These are phyloP conservation scores for Thysanoteuthis rhombus DNA, from an alignment of 2,888 invertebrate species.

Conservation along the genomic window DNA sequence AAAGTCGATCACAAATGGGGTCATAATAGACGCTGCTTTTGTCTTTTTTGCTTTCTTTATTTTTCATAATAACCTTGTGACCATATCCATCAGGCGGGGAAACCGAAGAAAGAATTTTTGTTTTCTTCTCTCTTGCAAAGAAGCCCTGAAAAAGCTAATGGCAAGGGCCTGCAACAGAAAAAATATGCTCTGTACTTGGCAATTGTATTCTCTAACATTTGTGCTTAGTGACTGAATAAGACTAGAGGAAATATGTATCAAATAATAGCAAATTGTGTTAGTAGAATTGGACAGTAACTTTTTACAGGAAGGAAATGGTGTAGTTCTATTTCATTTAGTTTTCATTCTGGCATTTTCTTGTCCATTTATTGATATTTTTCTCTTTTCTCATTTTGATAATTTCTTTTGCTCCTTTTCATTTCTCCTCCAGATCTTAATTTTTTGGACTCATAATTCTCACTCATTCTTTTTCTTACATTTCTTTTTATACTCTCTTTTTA, in stretches of 20 bases:
- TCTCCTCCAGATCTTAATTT: background rate
- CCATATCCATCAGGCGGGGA: background rate
- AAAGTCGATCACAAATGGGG: background rate
- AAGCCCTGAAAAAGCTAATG: background rate
- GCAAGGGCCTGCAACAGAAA: background rate
- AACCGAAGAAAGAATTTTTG: background rate
- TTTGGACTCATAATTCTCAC: background rate
- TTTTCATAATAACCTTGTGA: background rate
- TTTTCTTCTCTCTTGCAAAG: background rate
- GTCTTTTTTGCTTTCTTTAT: background rate
- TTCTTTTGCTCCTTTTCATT: background rate
- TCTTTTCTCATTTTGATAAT: background rate
- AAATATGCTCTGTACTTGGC: background rate
- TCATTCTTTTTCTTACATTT: background rate
- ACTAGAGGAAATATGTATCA: background rate
- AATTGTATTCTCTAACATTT: background rate
- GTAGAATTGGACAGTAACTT: background rate
- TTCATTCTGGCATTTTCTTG: background rate
- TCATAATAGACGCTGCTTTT: background rate
- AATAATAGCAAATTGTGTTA: background rate
- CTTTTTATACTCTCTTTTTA: too few species aligned
- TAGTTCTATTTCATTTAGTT: background rate
- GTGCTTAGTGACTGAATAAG: background rate
- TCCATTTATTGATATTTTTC: background rate
- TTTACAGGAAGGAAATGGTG: background rate